phyloP scores from a whole-genome alignment of 2,113 vertebrate genomes.

The Diphyllodes magnificus region DNA sequence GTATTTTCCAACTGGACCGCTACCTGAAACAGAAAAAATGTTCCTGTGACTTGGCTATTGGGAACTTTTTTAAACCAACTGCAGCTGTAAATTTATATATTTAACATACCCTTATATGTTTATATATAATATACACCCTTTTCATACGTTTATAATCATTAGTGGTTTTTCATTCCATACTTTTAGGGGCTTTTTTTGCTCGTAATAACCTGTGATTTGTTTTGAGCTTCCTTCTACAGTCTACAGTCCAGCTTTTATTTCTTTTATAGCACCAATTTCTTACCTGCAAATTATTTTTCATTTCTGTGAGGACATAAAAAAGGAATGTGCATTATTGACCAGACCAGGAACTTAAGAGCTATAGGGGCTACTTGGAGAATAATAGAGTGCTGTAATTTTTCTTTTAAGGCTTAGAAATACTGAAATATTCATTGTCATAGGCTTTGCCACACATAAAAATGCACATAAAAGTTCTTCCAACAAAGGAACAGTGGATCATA shows the following conservation, averaged over 20 bases:
- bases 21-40: background rate
- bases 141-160: background rate
- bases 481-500: background rate
- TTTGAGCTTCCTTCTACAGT: background rate
- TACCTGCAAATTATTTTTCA: slow-evolving; percentile 64
- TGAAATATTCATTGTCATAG: background rate
- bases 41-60: background rate
- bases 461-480: background rate
- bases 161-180: background rate
- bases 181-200: background rate
- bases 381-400: background rate
- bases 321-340: slow-evolving; percentile 58
- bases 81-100: background rate
- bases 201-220: background rate
- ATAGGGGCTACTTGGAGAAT: slow-evolving; percentile 41
- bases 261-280: slow-evolving; percentile 49
- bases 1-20: background rate
- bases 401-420: slow-evolving; percentile 25
- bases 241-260: slow-evolving; percentile 30
- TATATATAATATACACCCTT: background rate
- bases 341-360: slow-evolving; percentile 41
- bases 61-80: background rate
- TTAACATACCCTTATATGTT: background rate
- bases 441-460: background rate
- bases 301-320: slow-evolving; percentile 48